These are phyloP conservation scores for Nomada ruficornis DNA, from an alignment of 2,888 invertebrate genomes.

Conservation along the genomic window DNA sequence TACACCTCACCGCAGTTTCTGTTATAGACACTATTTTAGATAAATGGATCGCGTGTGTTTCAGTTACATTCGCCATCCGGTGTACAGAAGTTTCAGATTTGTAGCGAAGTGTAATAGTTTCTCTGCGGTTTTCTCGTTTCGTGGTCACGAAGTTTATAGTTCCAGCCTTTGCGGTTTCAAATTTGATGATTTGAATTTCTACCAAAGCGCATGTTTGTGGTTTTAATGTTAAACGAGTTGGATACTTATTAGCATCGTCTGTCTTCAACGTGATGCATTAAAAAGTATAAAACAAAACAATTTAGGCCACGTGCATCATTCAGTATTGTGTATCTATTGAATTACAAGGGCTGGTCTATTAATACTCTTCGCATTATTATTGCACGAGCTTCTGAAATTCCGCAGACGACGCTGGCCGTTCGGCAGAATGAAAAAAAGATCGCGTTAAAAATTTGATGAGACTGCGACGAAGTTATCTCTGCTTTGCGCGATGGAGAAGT, in stretches of 20 bases:
- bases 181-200: not conserved
- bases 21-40: not conserved
- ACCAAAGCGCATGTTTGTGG: not conserved
- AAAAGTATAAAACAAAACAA: not conserved
- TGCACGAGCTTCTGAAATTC: not conserved
- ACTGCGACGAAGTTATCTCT: constrained; percentile 3
- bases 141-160: not conserved
- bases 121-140: not conserved
- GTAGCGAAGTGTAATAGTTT: not conserved
- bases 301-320: not conserved
- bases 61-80: not conserved
- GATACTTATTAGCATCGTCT: not conserved
- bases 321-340: not conserved
- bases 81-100: not conserved
- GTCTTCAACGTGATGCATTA: no score
- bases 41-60: not conserved
- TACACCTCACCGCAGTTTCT: not conserved
- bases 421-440: not conserved
- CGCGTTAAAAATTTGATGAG: constrained; percentile 17
- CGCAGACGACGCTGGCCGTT: not conserved
- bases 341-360: no score
- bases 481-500: constrained; percentile 28
- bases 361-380: not conserved
- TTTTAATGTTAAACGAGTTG: not conserved
- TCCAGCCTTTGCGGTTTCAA: not conserved